Conservation (phyloP, 2,888 invertebrate genomes). For the Acleris sparsana region DNA sequence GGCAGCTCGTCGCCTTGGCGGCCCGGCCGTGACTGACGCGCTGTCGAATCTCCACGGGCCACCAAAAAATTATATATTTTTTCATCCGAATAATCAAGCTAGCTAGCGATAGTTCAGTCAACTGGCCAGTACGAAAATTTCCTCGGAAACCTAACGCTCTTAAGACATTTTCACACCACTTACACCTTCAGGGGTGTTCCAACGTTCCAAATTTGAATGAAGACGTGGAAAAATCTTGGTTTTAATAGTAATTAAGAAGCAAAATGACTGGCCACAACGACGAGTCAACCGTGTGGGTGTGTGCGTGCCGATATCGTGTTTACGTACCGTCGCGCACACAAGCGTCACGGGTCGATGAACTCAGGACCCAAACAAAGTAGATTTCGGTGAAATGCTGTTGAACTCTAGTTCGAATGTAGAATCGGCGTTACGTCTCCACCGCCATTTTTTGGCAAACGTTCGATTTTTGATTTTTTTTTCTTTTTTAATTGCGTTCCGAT, state of each 20-base stretch:
- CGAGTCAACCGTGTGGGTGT: constrained; percentile 49
- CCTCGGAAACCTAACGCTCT: constrained; percentile 40
- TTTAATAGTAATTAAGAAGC: constrained; percentile 66
- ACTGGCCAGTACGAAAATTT: constrained; percentile 56
- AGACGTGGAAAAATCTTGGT: constrained; percentile 31
- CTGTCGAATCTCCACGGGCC: constrained; percentile 77
- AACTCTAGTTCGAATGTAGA: constrained; percentile 78
- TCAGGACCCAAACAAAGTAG: constrained; percentile 82
- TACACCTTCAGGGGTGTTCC: not conserved
- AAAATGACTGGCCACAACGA: constrained; percentile 61
- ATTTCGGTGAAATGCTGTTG: constrained; percentile 83
- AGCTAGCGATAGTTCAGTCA: constrained; percentile 80
- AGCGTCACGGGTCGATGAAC: constrained; percentile 71
- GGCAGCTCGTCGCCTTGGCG: constrained; percentile 66
- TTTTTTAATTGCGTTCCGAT: constrained; percentile 39
- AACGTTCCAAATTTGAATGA: constrained; percentile 29
- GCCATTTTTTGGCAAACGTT: constrained; percentile 66
- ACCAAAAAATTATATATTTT: constrained; percentile 80
- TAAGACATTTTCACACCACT: constrained; percentile 52
- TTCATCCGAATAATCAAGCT: constrained; percentile 79
- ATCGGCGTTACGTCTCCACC: constrained; percentile 63
- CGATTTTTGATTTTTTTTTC: constrained; percentile 42
- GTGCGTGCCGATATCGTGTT: constrained; percentile 60
- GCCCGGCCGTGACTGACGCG: constrained; percentile 78
- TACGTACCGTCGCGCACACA: constrained; percentile 70